Conservation (phyloP, 2,888 invertebrate species). For the Ophion slaviceki region DNA sequence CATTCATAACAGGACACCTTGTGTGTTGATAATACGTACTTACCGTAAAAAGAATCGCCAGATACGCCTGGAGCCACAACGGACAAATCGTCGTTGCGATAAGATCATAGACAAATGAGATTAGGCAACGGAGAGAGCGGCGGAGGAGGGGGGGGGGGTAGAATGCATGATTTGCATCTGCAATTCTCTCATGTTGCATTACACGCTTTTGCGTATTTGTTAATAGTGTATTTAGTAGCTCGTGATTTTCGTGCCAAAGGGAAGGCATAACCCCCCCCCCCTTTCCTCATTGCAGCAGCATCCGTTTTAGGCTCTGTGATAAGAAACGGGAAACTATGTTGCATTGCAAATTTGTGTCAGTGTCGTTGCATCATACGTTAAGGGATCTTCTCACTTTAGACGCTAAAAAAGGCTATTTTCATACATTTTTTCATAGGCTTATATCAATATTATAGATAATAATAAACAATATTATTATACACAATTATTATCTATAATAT, state of each 20-base stretch:
- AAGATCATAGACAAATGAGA: conserved; percentile 58
- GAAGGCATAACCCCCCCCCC: conserved; percentile 12
- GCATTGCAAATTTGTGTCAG: conserved; percentile 49
- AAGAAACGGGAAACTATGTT: conserved; percentile 52
- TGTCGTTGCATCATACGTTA: conserved; percentile 38
- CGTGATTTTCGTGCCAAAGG: conserved; percentile 30
- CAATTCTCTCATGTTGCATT: conserved; percentile 28
- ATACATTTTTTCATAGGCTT: too few species aligned
- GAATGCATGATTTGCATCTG: conserved; percentile 37
- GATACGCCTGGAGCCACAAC: conserved; percentile 41
- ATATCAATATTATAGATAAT: too few species aligned
- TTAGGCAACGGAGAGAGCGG: conserved; percentile 47
- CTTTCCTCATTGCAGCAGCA: conserved; percentile 47
- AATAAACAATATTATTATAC: too few species aligned
- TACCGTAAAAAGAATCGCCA: conserved; percentile 26
- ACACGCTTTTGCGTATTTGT: conserved; percentile 54
- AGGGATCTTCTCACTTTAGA: too few species aligned
- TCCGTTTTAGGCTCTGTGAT: conserved; percentile 52
- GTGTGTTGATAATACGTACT: not conserved
- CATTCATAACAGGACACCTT: too few species aligned
- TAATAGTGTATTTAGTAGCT: conserved; percentile 48
- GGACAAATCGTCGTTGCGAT: conserved; percentile 57
- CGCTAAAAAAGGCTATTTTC: too few species aligned
- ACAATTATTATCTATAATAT: too few species aligned
- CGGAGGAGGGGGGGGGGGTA: conserved; percentile 2